phyloP scores from a whole-genome alignment of 2,113 vertebrate species.

The Alces alces region DNA sequence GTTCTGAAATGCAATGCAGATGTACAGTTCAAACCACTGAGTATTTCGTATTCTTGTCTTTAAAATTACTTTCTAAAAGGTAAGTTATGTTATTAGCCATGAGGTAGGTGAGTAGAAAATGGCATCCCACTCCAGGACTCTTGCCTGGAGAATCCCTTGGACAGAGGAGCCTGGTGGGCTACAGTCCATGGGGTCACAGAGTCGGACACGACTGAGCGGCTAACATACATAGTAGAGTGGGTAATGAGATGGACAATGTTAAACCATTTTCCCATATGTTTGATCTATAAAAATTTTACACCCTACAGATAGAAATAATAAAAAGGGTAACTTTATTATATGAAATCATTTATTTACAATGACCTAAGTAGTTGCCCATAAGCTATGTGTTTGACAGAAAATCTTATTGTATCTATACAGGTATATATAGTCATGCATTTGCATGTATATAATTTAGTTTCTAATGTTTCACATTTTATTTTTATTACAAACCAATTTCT shows the following conservation, averaged over 20 bases:
- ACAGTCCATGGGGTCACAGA: background rate
- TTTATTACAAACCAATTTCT: background rate
- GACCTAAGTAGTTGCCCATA: background rate
- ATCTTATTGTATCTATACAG: background rate
- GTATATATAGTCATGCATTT: background rate
- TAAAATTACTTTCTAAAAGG: constrained; percentile 27
- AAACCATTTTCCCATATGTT: background rate
- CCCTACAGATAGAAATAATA: background rate
- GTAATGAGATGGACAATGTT: background rate
- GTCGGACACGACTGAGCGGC: background rate
- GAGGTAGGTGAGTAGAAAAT: background rate
- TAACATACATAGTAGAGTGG: background rate
- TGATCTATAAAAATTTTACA: background rate
- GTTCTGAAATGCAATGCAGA: background rate
- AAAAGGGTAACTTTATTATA: background rate
- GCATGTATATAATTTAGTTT: background rate
- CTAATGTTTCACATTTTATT: background rate
- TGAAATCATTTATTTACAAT: background rate
- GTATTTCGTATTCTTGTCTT: background rate
- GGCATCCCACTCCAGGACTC: background rate
- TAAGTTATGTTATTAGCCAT: background rate
- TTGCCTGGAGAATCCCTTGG: background rate
- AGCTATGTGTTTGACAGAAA: background rate
- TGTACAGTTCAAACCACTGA: background rate
- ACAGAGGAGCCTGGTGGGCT: background rate